Conservation (phyloP, 2,888 invertebrate species). For the Agrotis clavis region DNA sequence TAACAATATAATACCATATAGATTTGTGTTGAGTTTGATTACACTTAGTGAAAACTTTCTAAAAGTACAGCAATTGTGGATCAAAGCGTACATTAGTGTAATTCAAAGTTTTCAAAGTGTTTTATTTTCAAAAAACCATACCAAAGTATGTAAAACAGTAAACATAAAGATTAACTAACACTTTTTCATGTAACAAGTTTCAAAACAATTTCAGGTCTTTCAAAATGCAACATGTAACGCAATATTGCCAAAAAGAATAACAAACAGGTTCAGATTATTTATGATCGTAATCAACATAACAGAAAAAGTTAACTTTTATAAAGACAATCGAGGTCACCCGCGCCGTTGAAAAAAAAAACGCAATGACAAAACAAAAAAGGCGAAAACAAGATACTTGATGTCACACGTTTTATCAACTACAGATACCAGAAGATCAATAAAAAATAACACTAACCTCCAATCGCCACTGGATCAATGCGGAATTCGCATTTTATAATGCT, state of each 20-base stretch:
- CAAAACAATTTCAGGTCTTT: neutral
- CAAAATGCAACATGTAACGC: neutral
- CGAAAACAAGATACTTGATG: conserved; percentile 62
- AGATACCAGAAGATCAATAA: conserved; percentile 34
- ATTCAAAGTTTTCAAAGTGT: neutral
- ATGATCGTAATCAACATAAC: conserved; percentile 59
- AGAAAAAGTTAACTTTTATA: conserved; percentile 61
- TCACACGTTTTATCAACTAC: conserved; percentile 51
- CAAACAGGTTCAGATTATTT: conserved; percentile 30
- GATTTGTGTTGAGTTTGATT: neutral
- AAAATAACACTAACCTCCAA: conserved; percentile 55
- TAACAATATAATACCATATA: too few species aligned
- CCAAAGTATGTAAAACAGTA: neutral
- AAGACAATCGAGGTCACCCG: conserved; percentile 76
- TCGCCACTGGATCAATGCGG: conserved; percentile 24
- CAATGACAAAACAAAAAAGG: conserved; percentile 77
- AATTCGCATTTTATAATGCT: conserved; percentile 40
- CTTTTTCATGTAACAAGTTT: neutral
- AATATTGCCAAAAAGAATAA: conserved; percentile 21
- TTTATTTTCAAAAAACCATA: neutral
- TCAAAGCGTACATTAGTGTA: neutral
- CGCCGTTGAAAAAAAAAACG: conserved; percentile 70
- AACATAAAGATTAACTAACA: neutral
- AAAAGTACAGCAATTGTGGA: neutral
- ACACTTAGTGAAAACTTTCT: neutral